phyloP scores from a whole-genome alignment of 1,140 invertebrate genomes.

The Bradynema listronoti region DNA sequence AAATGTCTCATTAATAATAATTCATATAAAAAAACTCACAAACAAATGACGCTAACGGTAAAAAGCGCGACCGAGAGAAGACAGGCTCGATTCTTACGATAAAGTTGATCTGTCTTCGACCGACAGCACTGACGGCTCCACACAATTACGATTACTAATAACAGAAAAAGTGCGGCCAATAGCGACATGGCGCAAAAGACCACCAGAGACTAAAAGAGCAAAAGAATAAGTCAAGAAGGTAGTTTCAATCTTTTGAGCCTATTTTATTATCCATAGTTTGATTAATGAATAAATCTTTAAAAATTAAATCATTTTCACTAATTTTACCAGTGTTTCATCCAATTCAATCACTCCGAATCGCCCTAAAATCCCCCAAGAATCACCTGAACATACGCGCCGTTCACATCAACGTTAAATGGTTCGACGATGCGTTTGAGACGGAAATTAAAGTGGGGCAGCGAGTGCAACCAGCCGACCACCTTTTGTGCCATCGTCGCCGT shows the following conservation, averaged over 20 bases:
- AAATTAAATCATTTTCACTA: not conserved
- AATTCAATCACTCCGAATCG: not conserved
- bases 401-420: slow-evolving; percentile 22
- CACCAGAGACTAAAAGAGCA: slow-evolving; percentile 26
- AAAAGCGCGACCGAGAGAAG: slow-evolving; percentile 24
- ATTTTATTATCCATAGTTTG: not conserved
- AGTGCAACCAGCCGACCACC: slow-evolving; percentile 14
- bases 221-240: not conserved
- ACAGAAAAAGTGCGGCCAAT: slow-evolving; percentile 15
- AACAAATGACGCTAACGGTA: slow-evolving; percentile 23
- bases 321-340: not conserved
- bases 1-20: not conserved
- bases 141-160: slow-evolving; percentile 14
- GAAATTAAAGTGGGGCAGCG: slow-evolving; percentile 25
- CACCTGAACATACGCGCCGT: slow-evolving; percentile 29
- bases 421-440: slow-evolving; percentile 13
- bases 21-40: not conserved
- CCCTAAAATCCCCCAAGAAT: not conserved
- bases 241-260: not conserved
- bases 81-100: slow-evolving; percentile 8
- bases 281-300: not conserved
- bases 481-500: slow-evolving; percentile 10
- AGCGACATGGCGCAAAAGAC: slow-evolving; percentile 19
- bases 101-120: slow-evolving; percentile 5
- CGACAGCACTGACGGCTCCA: slow-evolving; percentile 24